These are phyloP conservation scores for Macropus fuliginosus DNA, from an alignment of 2,797 vertebrate genomes.

Conservation along the genomic window DNA sequence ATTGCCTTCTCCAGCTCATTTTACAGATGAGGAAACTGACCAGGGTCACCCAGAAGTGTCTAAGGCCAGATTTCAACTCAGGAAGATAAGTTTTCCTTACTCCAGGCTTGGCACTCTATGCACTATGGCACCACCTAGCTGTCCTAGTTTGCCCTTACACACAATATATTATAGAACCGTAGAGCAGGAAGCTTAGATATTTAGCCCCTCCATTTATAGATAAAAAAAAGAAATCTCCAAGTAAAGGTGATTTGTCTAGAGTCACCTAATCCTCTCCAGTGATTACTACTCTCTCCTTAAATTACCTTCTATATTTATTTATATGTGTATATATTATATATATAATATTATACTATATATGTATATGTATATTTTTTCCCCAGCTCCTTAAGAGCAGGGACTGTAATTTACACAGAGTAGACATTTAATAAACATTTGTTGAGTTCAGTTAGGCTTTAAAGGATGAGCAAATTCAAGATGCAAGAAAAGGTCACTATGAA, in stretches of 20 bases:
- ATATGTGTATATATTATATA: too few species aligned
- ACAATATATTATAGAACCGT: not conserved
- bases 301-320: not conserved
- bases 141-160: too few species aligned
- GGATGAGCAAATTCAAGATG: not conserved
- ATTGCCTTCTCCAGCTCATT: too few species aligned
- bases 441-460: not conserved
- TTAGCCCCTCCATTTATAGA: not conserved
- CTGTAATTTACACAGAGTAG: not conserved
- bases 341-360: too few species aligned
- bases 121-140: too few species aligned
- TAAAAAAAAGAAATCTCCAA: not conserved
- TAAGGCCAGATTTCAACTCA: not conserved
- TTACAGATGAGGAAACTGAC: too few species aligned
- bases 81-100: not conserved
- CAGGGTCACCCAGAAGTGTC: too few species aligned
- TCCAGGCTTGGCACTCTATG: fast-evolving
- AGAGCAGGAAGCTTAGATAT: not conserved
- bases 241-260: not conserved
- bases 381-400: not conserved
- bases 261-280: not conserved
- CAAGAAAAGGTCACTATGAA: not conserved
- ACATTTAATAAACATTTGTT: not conserved
- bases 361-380: too few species aligned
- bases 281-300: not conserved